Evolutionary conservation across 2,113 vertebrate genomes (phyloP).

Genomic region (Oplegnathus fasciatus): DNA sequence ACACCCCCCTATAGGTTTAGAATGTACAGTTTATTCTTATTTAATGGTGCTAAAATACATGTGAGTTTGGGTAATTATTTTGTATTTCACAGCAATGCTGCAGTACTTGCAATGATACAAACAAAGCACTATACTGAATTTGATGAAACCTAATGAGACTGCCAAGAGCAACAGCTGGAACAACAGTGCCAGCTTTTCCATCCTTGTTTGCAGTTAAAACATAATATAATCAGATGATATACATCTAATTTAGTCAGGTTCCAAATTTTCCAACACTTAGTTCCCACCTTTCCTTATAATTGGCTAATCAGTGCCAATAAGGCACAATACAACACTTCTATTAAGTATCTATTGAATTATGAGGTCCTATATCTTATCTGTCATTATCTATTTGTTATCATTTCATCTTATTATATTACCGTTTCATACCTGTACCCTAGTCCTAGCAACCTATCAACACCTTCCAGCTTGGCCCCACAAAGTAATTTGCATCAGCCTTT

Average conservation of each 20-base stretch:
- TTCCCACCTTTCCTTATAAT: not conserved
- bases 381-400: not conserved
- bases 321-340: not conserved
- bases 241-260: not conserved
- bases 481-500: not conserved
- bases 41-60: not conserved
- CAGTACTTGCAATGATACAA: not conserved
- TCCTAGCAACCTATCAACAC: not conserved
- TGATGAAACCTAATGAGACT: not conserved
- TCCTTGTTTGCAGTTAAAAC: not conserved
- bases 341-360: not conserved
- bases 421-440: not conserved
- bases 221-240: not conserved
- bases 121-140: not conserved
- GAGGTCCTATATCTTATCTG: not conserved
- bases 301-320: not conserved
- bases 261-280: not conserved
- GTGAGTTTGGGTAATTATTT: not conserved
- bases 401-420: not conserved
- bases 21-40: not conserved
- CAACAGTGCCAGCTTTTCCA: not conserved
- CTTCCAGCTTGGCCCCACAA: not conserved
- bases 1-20: not conserved
- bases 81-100: not conserved
- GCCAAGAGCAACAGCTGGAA: not conserved